Percentiles rank a stretch among this genome's conserved stretches.
These are phyloP conservation scores for Aldabrachelys gigantea DNA, from an alignment of 2,113 vertebrate genomes.

Conservation along the genomic window DNA sequence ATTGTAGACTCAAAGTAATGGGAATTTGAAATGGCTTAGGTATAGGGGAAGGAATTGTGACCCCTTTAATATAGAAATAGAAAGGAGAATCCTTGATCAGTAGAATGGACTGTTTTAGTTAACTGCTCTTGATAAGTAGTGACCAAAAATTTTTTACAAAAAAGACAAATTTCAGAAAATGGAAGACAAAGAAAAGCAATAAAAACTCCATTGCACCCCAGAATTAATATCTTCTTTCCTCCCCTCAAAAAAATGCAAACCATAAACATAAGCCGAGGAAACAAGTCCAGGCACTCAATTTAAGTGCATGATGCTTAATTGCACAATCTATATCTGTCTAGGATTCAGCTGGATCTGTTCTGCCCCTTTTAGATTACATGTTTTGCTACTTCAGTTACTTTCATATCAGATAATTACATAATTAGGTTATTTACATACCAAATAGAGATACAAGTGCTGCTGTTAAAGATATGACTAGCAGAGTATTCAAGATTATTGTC, in stretches of 20 bases:
- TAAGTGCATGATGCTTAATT: neutral
- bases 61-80: neutral
- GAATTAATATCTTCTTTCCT: neutral
- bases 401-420: accelerated
- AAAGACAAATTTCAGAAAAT: neutral
- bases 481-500: neutral
- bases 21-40: accelerated
- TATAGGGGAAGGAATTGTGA: neutral
- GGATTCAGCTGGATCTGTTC: neutral
- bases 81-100: neutral
- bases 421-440: neutral
- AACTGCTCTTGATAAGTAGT: too few species aligned
- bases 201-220: neutral
- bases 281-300: neutral
- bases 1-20: neutral
- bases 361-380: accelerated
- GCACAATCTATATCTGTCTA: accelerated
- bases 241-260: accelerated
- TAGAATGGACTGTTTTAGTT: too few species aligned
- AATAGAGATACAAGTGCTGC: neutral
- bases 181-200: neutral
- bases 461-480: neutral
- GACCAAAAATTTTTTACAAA: too few species aligned
- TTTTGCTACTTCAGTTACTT: neutral
- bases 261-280: neutral